Evolutionary conservation across 2,113 vertebrate genomes (phyloP).

Genomic region (Corydoras sp.): DNA sequence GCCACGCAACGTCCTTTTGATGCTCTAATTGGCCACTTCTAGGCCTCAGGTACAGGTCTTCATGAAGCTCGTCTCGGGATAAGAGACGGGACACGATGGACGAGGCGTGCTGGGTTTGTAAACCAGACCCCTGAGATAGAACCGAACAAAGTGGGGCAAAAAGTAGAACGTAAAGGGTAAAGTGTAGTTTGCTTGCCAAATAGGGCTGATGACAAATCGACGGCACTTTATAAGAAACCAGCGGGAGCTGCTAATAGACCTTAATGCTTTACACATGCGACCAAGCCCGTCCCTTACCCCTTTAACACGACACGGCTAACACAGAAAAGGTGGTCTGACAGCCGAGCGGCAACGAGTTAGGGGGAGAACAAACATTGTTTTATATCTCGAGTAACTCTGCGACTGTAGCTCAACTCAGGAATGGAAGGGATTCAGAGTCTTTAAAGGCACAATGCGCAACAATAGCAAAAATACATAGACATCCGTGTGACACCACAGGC

Average conservation of each 20-base stretch:
- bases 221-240: conserved; percentile 72
- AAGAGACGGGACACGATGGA: too few relatives aligned
- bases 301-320: conserved; percentile 49
- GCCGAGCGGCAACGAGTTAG: too few relatives aligned
- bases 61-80: neutral
- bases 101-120: too few relatives aligned
- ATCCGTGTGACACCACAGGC: too few relatives aligned
- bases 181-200: conserved; percentile 58
- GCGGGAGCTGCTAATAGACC: conserved; percentile 74
- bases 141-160: too few relatives aligned
- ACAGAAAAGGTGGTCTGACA: conserved; percentile 11
- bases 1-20: conserved; percentile 71
- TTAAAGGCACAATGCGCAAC: too few relatives aligned
- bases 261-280: conserved; percentile 65
- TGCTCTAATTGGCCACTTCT: conserved; percentile 69
- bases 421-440: neutral
- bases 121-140: too few relatives aligned
- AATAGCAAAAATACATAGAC: too few relatives aligned
- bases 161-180: conserved; percentile 55
- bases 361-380: too few relatives aligned
- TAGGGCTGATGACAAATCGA: conserved; percentile 65
- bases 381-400: too few relatives aligned
- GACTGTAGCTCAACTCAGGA: neutral
- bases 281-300: conserved; percentile 60
- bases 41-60: conserved; percentile 42